Conservation (phyloP, 2,888 invertebrate species). For the Pseudococcus viburni region DNA sequence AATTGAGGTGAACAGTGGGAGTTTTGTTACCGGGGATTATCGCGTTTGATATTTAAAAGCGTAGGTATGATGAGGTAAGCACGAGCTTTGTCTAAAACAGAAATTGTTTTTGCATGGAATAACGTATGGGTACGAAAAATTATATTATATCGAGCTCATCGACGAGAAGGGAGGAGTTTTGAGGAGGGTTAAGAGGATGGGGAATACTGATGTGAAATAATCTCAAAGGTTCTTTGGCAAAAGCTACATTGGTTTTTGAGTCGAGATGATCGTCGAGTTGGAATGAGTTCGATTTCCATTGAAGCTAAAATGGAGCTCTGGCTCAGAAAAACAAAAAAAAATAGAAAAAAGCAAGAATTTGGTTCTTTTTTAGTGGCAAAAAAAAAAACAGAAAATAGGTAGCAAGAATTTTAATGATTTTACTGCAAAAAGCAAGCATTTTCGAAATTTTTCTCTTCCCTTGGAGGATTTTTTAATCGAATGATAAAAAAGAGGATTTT, state of each 20-base stretch:
- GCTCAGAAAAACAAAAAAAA: no score
- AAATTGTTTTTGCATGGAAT: not conserved
- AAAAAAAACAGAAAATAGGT: no score
- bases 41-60: constrained; percentile 53
- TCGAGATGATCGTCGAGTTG: no score
- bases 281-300: no score
- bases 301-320: no score
- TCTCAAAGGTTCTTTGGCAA: not conserved
- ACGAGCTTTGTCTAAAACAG: constrained; percentile 42
- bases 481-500: no score
- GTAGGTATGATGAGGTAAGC: not conserved
- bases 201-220: not conserved
- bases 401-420: no score
- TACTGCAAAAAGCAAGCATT: no score
- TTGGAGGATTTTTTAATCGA: no score
- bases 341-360: no score
- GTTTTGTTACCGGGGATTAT: constrained; percentile 23
- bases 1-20: constrained; percentile 25
- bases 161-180: not conserved
- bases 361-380: no score
- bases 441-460: no score
- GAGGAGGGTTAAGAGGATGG: not conserved
- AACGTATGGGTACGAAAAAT: not conserved
- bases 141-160: not conserved
- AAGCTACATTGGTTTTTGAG: not conserved